Conservation (phyloP, 2,888 invertebrate genomes). For the Thyatira batis region DNA sequence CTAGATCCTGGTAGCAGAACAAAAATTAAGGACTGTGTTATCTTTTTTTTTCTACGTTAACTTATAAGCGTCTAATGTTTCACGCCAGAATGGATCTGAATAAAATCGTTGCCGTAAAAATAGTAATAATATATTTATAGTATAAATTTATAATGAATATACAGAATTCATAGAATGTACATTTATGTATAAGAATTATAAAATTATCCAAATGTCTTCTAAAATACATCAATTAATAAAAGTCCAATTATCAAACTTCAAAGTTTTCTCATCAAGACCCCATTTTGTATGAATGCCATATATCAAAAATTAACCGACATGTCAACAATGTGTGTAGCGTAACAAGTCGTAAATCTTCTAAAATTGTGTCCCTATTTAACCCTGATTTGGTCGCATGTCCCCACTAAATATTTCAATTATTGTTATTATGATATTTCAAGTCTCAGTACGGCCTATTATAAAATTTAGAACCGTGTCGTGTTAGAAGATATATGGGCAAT, state of each 20-base stretch:
- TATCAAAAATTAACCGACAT: conserved; percentile 3
- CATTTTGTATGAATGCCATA: background rate
- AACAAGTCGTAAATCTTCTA: conserved; percentile 42
- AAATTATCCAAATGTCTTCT: no score
- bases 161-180: no score
- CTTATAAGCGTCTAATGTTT: no score
- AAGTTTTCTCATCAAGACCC: background rate
- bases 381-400: conserved; percentile 54
- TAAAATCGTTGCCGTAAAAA: no score
- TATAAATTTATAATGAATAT: no score
- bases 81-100: no score
- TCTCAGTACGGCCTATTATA: conserved; percentile 43
- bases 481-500: conserved; percentile 27
- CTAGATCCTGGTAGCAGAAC: no score
- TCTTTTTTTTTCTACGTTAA: no score
- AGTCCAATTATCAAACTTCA: background rate
- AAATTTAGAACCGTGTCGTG: conserved; percentile 42
- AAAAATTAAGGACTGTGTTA: no score
- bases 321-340: conserved; percentile 20
- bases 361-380: conserved; percentile 45
- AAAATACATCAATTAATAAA: background rate
- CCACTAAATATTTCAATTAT: conserved; percentile 71
- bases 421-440: conserved; percentile 59
- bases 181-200: no score
- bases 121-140: no score